Percentiles rank a stretch among this genome's conserved stretches.
These are phyloP conservation scores for Ganaspis brasiliensis DNA, from an alignment of 2,888 invertebrate species.

Conservation along the genomic window DNA sequence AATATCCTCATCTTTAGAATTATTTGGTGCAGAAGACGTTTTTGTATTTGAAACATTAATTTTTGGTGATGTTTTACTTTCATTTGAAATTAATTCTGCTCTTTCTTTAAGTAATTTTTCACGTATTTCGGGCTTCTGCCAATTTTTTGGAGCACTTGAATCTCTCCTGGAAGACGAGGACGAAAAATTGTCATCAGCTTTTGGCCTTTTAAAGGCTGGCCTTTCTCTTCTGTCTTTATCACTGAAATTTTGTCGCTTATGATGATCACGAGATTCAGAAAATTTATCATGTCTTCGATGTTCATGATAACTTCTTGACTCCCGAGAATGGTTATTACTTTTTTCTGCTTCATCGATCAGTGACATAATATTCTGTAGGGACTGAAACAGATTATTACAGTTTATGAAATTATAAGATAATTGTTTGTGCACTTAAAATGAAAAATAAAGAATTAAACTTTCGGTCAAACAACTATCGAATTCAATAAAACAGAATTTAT, in stretches of 20 bases:
- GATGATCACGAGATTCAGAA: slow-evolving; percentile 38
- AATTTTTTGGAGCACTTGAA: slow-evolving; percentile 62
- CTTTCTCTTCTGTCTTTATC: slow-evolving; percentile 59
- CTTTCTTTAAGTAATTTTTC: slow-evolving; percentile 18
- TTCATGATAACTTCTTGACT: slow-evolving; percentile 14
- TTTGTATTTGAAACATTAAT: slow-evolving; percentile 42
- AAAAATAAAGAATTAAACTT: no score
- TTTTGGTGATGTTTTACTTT: slow-evolving; percentile 49
- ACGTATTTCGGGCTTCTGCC: slow-evolving; percentile 65
- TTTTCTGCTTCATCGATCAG: slow-evolving; percentile 82
- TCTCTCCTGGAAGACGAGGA: slow-evolving; percentile 46
- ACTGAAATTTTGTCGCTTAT: slow-evolving; percentile 54
- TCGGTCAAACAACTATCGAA: no score
- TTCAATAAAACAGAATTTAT: no score
- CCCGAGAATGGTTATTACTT: background rate
- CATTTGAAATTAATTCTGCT: slow-evolving; percentile 45
- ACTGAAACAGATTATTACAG: slow-evolving; percentile 76
- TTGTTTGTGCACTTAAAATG: no score
- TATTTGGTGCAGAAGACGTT: slow-evolving; percentile 49
- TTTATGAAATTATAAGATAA: no score
- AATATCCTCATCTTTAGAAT: slow-evolving; percentile 69
- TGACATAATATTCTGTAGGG: slow-evolving; percentile 81
- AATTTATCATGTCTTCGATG: background rate
- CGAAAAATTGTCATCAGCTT: slow-evolving; percentile 59
- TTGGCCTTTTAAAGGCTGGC: slow-evolving; percentile 69